Conservation (phyloP, 2,888 invertebrate genomes). For the Aspidiotus destructor region DNA sequence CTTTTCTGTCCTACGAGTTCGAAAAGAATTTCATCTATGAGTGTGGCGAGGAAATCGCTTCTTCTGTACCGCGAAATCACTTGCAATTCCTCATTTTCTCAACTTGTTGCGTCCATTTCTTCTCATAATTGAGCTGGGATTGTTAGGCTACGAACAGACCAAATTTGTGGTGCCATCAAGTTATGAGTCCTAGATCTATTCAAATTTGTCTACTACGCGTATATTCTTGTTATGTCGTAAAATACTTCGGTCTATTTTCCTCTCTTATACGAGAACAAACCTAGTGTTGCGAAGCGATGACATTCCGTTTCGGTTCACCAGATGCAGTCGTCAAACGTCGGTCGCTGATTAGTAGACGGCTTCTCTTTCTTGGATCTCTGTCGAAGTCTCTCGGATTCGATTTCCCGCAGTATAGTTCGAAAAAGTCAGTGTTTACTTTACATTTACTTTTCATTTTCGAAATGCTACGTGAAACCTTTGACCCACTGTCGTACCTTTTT, state of each 20-base stretch:
- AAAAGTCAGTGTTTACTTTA: slow-evolving; percentile 24
- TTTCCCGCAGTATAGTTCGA: background rate
- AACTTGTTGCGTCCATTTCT: too few species aligned
- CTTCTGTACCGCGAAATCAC: too few species aligned
- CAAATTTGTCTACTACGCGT: too few species aligned
- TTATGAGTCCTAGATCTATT: too few species aligned
- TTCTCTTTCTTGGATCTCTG: background rate
- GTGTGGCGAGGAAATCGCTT: too few species aligned
- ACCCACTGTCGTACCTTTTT: slow-evolving; percentile 8
- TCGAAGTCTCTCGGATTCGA: background rate
- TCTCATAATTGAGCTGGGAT: too few species aligned
- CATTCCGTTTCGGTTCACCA: background rate
- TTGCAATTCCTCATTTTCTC: too few species aligned
- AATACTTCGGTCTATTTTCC: background rate
- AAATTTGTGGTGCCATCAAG: too few species aligned
- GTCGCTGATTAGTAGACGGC: background rate
- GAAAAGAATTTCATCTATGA: too few species aligned
- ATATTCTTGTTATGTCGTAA: too few species aligned
- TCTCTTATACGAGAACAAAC: background rate
- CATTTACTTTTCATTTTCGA: slow-evolving; percentile 6
- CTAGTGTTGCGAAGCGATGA: background rate
- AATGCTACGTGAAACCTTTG: background rate
- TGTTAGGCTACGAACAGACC: too few species aligned
- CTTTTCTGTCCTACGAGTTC: too few species aligned
- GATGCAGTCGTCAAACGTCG: background rate